Evolutionary conservation across 2,113 vertebrate species (phyloP).

Genomic region (Takifugu bimaculatus): DNA sequence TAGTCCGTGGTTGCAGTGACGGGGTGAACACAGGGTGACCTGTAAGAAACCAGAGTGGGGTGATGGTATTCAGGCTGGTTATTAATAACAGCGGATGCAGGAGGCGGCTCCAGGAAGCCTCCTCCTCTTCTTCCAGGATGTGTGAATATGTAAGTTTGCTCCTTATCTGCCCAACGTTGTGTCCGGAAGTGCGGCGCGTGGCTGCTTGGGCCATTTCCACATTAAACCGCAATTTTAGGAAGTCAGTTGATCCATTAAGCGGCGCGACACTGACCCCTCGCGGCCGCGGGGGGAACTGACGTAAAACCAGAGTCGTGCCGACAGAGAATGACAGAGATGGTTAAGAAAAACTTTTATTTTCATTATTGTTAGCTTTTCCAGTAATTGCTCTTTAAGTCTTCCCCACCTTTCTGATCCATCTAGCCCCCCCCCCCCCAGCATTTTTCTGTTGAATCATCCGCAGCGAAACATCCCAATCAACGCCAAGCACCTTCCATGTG

Average conservation of each 20-base stretch:
- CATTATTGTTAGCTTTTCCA: conserved; percentile 60
- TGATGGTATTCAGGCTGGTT: conserved; percentile 67
- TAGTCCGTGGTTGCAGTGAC: too few relatives aligned
- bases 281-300: too few relatives aligned
- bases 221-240: too few relatives aligned
- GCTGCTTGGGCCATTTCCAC: too few relatives aligned
- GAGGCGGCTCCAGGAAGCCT: conserved; percentile 18
- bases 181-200: background rate
- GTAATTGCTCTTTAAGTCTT: conserved; percentile 44
- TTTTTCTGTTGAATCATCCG: conserved; percentile 40
- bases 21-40: conserved; percentile 14
- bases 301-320: too few relatives aligned
- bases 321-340: conserved; percentile 26
- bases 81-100: conserved; percentile 63
- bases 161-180: background rate
- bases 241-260: background rate
- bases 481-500: conserved; percentile 35
- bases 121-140: conserved; percentile 4
- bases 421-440: conserved; percentile 22
- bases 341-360: conserved; percentile 78
- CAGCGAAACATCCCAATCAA: conserved; percentile 23
- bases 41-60: conserved; percentile 62
- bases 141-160: background rate
- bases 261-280: background rate
- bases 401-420: conserved; percentile 46